Base-by-base conservation (phyloP, 2,888 invertebrate species). In the Drosophila flavopinicola region DNA sequence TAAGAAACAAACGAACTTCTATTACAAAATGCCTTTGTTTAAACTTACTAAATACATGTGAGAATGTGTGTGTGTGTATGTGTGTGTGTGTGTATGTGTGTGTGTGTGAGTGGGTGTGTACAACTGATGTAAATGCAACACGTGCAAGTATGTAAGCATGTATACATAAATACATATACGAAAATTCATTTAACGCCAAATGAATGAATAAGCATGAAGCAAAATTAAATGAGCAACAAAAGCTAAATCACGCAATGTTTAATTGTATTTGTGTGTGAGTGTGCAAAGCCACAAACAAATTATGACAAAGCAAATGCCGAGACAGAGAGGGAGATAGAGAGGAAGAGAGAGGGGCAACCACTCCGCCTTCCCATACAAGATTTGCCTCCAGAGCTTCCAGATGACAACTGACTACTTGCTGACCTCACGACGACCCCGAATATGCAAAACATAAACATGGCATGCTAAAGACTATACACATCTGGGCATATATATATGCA, bases 141-240 rank as follows among this genome's bases (percentile, higher is more conserved):
- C 52, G 51, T 37, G 54, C 49, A 51, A 35, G 27, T 74, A 27
- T 32, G 33, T 25, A 5, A 27, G 37, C 13, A 24, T 17, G 17
- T 39, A 41, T 20, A 20, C 29, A 29, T 13, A 20, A 6, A 15
- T 17, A 6, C 10, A 17, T 3, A 15, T 42, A 5, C 27, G 75
- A 60, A 64, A 74, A 74, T 44, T 56, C 83, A 68, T 60, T 57
- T 72, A 57, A 66, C 44, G 60, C 51, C 37, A 49, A 49, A 25
- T 70, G 74, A 79, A 78, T 84, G 80, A 58, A 77, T 66, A 73
- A 77, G 69, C 60, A 73, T 37, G 53, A 52, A 45, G 59, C 47
- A 41, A 57, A 63, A 47, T 48, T 66, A 70, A 57, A 42, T 47
- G 48, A 29, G 30, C 52, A 59, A 38, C 54, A 48, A 42, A 42